Evolutionary conservation across 2,113 vertebrate genomes (phyloP).

Genomic region (Eudyptes chrysolophus): DNA sequence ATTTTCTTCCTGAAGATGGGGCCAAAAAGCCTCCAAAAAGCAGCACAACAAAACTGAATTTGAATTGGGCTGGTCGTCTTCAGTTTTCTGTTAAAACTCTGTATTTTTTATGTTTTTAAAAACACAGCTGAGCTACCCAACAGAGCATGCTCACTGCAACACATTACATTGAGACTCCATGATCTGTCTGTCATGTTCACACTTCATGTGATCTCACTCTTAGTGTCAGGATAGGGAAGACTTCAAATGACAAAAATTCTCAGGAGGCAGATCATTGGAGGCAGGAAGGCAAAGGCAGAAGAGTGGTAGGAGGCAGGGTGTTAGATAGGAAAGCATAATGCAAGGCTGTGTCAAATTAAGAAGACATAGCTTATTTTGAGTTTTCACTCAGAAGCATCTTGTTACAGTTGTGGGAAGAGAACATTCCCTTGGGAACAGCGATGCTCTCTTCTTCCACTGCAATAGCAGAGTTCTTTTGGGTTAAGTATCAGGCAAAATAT

Average conservation of each 20-base stretch:
- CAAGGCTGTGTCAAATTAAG: not conserved
- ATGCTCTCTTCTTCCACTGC: constrained; percentile 29
- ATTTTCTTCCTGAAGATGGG: not conserved
- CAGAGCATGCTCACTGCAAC: not conserved
- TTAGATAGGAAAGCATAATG: not conserved
- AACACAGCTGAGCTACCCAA: not conserved
- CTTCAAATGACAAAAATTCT: not conserved
- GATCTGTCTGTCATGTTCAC: not conserved
- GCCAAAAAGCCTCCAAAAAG: not conserved
- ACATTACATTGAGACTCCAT: not conserved
- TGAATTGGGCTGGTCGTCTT: not conserved
- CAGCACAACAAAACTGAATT: not conserved
- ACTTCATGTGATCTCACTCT: not conserved
- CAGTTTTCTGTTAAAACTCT: not conserved
- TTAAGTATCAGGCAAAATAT: constrained; percentile 4
- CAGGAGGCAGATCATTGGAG: not conserved
- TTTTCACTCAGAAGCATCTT: not conserved
- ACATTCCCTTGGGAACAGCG: not conserved
- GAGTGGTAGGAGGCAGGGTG: not conserved
- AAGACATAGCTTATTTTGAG: not conserved
- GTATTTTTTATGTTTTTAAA: not conserved
- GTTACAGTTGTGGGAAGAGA: not conserved
- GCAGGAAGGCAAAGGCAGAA: not conserved
- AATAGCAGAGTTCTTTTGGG: not conserved
- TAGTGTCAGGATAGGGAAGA: not conserved